phyloP scores from a whole-genome alignment of 2,888 invertebrate species.

The Heliconius erato region DNA sequence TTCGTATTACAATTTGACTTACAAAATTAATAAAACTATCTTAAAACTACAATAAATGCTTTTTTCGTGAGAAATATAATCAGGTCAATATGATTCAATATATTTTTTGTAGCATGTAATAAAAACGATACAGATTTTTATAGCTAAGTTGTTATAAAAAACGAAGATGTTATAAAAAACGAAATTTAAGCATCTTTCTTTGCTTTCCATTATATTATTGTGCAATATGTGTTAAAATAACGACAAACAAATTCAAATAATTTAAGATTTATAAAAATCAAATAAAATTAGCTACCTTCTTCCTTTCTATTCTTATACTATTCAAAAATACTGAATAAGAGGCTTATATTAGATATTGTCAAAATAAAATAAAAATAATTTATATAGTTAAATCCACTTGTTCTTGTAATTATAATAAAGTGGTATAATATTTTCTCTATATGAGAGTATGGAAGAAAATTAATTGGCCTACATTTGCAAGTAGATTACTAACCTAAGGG shows the following conservation, averaged over 20 bases:
- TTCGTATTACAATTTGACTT: too few relatives aligned
- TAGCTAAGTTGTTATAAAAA: neutral
- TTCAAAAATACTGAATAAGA: neutral
- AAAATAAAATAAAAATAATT: neutral
- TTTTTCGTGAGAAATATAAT: too few relatives aligned
- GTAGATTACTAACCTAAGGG: slow-evolving; percentile 70
- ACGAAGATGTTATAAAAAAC: neutral
- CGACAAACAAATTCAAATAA: neutral
- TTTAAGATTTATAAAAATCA: neutral
- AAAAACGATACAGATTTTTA: too few relatives aligned
- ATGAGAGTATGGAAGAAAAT: slow-evolving; percentile 60
- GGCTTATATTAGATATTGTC: neutral
- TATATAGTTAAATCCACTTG: neutral
- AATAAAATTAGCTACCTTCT: too few relatives aligned
- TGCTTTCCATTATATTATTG: neutral
- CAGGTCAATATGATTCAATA: too few relatives aligned
- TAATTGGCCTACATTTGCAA: slow-evolving; percentile 71
- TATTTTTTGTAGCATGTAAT: too few relatives aligned
- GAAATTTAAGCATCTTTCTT: neutral
- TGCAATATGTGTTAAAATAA: too few relatives aligned
- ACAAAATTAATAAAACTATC: too few relatives aligned
- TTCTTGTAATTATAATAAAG: slow-evolving; percentile 26
- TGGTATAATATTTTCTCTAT: slow-evolving; percentile 61
- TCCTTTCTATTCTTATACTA: neutral
- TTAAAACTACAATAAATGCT: too few relatives aligned